These are phyloP conservation scores for Reinhardtius hippoglossoides DNA, from an alignment of 2,113 vertebrate species.

Conservation along the genomic window DNA sequence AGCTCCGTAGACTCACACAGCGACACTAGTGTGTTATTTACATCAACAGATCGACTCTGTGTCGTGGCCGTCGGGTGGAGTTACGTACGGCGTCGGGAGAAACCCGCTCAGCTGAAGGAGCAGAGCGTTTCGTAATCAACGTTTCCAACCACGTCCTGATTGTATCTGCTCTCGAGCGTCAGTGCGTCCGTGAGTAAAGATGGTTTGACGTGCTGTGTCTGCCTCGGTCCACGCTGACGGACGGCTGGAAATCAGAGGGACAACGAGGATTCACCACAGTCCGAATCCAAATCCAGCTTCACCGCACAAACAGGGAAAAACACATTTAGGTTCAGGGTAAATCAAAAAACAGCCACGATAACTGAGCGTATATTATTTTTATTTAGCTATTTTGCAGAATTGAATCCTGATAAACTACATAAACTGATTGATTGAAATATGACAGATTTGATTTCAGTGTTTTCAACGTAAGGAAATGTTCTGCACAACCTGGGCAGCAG, in stretches of 20 bases:
- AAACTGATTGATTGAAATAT: no score
- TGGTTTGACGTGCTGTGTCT: slow-evolving; percentile 42
- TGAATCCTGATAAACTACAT: not conserved
- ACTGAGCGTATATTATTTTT: slow-evolving; percentile 3
- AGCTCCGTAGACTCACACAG: not conserved
- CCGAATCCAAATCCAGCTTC: slow-evolving; percentile 25
- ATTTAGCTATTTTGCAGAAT: not conserved
- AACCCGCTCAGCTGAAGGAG: slow-evolving; percentile 17
- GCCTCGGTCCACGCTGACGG: slow-evolving; percentile 36
- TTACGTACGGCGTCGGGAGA: not conserved
- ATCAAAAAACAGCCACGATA: slow-evolving; percentile 26
- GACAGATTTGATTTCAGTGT: not conserved
- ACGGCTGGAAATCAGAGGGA: slow-evolving; percentile 56
- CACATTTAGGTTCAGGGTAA: slow-evolving; percentile 9
- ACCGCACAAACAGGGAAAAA: slow-evolving; percentile 9
- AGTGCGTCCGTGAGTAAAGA: slow-evolving; percentile 42
- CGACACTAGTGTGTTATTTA: not conserved
- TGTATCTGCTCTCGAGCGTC: slow-evolving; percentile 6
- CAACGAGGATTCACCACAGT: slow-evolving; percentile 41
- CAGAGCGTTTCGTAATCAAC: slow-evolving; percentile 13
- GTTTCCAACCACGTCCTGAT: slow-evolving; percentile 17
- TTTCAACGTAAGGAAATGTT: slow-evolving; percentile 52
- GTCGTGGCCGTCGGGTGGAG: not conserved
- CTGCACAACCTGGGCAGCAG: slow-evolving; percentile 47
- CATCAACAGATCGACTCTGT: not conserved